Conservation (phyloP, 2,113 vertebrate species). For the Seriola dumerili region DNA sequence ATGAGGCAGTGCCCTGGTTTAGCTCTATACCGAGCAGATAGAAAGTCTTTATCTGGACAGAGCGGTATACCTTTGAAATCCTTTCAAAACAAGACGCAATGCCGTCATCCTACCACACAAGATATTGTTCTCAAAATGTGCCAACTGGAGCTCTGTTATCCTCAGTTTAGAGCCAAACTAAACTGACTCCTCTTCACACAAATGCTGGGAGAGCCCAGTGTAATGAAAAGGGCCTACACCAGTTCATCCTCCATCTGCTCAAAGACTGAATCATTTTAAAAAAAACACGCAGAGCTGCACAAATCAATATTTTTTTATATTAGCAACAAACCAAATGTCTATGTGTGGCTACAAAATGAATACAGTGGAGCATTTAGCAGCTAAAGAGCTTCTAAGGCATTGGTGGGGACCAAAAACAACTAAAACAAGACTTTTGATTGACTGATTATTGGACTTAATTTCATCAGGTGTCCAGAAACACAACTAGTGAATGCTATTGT, state of each 20-base stretch:
- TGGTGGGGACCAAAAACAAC: background rate
- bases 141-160: conserved; percentile 43
- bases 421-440: background rate
- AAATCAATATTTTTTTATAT: conserved; percentile 17
- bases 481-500: background rate
- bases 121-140: conserved; percentile 48
- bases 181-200: conserved; percentile 51
- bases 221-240: conserved; percentile 47
- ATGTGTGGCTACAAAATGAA: background rate
- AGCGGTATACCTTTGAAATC: conserved; percentile 34
- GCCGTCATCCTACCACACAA: conserved; percentile 47
- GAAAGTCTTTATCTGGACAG: conserved; percentile 47
- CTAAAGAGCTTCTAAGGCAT: background rate
- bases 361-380: background rate
- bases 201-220: conserved; percentile 42
- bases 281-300: conserved; percentile 6
- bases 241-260: conserved; percentile 60
- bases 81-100: conserved; percentile 35
- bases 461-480: background rate
- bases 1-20: conserved; percentile 6
- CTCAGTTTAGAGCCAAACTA: conserved; percentile 55
- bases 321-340: background rate
- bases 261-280: conserved; percentile 44
- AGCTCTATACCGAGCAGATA: conserved; percentile 8
- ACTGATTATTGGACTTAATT: too few species aligned